Base-by-base conservation (phyloP, 2,888 invertebrate species). In the Trypoxylon attenuatum region DNA sequence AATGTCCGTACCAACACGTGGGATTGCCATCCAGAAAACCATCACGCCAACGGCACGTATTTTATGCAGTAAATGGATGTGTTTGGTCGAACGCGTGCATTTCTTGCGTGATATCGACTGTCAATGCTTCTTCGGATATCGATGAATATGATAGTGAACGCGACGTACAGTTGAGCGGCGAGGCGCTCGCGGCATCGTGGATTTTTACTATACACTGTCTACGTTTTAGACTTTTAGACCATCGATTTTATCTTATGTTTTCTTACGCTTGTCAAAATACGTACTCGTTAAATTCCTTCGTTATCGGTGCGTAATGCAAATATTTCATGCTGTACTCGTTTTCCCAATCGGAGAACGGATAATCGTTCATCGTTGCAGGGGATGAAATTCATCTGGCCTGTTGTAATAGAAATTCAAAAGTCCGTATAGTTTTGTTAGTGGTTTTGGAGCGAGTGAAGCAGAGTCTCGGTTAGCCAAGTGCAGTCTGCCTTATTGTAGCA, bases 31-130 rank as follows among this genome's bases (percentile, higher is more conserved):
- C 51, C 56, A 56, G 27, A 27, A 52, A 58, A 50, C 50, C 61
- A 71, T 73, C 71, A 69, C 63, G 69, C 71, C 41, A 68, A 42
- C 42, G 38, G 29, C 38, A 57, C 55, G 69, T 70, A 72, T 75
- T 75, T 74, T 62, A 62, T 29, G 38, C 42, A 16, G 53, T 39
- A 62, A 74, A 74, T 72, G 60, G 64, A 69, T 67, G 72, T 56
- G 69, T 61, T 62, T 66, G 47, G 41, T 18, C 33, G 62, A 38
- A 45, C 50, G n/a, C n/a, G 33, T 47, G 65, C 65, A 63, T 71
- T 73, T 63, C 69, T 74, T 71, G 61, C 57, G 41, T 61, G 54
- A 22, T 47, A 65, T 57, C 61, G 53, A 45, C 61, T 61, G 62
- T 51, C 74, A 65, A 74, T 75, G 60, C 62, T 56, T 23, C 52